Evolutionary conservation across 2,888 invertebrate species (phyloP).

Genomic region (Nymphalis c-album): DNA sequence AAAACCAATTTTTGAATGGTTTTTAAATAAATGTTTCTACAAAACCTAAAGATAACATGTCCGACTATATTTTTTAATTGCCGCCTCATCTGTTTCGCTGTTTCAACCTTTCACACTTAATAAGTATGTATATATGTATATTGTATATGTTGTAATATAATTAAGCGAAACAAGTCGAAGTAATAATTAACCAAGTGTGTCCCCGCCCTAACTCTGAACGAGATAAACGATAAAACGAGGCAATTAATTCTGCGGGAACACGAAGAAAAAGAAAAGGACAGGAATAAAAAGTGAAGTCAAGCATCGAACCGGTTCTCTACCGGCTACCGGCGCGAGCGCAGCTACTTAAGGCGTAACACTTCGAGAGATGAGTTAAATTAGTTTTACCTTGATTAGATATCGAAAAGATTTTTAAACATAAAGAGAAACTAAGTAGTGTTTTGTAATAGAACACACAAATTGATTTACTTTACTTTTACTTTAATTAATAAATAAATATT

Average conservation of each 20-base stretch:
- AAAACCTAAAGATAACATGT: no score
- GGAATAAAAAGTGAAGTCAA: conserved; percentile 43
- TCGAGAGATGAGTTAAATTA: not conserved
- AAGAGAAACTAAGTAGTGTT: not conserved
- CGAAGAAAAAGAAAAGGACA: conserved; percentile 20
- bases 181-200: conserved; percentile 4
- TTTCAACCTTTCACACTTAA: no score
- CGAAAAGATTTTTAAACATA: not conserved
- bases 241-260: conserved; percentile 55
- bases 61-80: not conserved
- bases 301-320: conserved; percentile 52
- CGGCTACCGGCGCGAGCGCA: conserved; percentile 32
- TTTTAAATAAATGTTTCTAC: no score
- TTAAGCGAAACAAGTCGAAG: no score
- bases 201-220: conserved; percentile 32
- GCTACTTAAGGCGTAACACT: conserved; percentile 31
- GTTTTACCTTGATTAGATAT: not conserved
- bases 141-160: no score
- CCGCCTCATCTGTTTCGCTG: not conserved
- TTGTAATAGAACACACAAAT: no score
- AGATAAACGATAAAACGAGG: conserved; percentile 56
- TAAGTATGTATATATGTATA: not conserved
- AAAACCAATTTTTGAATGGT: no score
- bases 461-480: no score
- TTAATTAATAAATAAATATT: no score